These are phyloP conservation scores for Tragelaphus imberbis DNA, from an alignment of 2,113 vertebrate species.

Conservation along the genomic window DNA sequence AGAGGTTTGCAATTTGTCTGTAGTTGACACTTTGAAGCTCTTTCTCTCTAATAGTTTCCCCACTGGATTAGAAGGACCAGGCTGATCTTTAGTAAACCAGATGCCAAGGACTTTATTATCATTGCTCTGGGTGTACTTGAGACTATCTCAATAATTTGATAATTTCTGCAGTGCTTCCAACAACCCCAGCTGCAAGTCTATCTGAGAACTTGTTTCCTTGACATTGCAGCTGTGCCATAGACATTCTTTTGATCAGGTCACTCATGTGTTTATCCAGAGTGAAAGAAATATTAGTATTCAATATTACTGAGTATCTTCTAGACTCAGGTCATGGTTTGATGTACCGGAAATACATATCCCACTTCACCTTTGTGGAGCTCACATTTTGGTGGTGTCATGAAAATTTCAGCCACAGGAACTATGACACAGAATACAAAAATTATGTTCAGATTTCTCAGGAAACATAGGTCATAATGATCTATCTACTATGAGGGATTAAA, in stretches of 20 bases:
- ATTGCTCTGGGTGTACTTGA: background rate
- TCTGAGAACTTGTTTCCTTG: background rate
- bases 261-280: background rate
- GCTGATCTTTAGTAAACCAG: background rate
- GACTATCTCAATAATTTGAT: background rate
- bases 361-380: background rate
- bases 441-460: background rate
- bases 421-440: background rate
- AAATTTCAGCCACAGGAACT: background rate
- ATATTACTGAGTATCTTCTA: background rate
- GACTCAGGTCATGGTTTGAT: background rate
- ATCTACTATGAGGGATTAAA: background rate
- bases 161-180: background rate
- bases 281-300: background rate
- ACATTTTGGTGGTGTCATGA: background rate
- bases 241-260: background rate
- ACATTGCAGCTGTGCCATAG: background rate
- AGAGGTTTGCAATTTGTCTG: background rate
- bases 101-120: background rate
- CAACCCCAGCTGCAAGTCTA: background rate
- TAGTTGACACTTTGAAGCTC: background rate
- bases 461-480: background rate
- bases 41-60: background rate
- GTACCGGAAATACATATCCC: background rate
- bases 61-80: background rate